These are phyloP conservation scores for Caranx ignobilis DNA, from an alignment of 2,113 vertebrate genomes.

Conservation along the genomic window DNA sequence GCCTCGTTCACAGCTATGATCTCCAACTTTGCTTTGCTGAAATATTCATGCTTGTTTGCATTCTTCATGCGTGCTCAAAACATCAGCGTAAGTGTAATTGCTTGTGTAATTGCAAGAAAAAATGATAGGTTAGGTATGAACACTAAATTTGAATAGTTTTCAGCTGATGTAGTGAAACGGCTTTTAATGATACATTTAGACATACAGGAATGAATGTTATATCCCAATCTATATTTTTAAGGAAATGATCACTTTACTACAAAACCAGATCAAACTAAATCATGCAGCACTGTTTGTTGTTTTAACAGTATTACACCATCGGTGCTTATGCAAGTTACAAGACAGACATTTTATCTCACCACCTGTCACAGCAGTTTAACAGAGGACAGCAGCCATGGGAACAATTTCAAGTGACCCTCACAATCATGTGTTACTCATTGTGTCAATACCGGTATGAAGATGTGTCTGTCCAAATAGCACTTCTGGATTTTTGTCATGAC, in stretches of 20 bases:
- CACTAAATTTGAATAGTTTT: constrained; percentile 40
- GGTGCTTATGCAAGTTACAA: constrained; percentile 11
- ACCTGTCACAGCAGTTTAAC: constrained; percentile 47
- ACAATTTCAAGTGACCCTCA: constrained; percentile 33
- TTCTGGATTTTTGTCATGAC: constrained; percentile 6
- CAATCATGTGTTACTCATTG: constrained; percentile 29
- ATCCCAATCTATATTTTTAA: background rate
- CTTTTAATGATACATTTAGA: constrained; percentile 5
- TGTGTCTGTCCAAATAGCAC: constrained; percentile 39
- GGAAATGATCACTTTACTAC: background rate
- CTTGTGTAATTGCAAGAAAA: constrained; percentile 64
- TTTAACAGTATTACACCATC: background rate
- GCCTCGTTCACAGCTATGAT: constrained; percentile 36
- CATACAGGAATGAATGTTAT: constrained; percentile 9
- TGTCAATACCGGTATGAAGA: constrained; percentile 39
- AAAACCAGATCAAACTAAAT: background rate
- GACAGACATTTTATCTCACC: constrained; percentile 35
- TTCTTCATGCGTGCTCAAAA: constrained; percentile 34
- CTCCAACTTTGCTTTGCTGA: constrained; percentile 53
- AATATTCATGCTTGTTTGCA: constrained; percentile 69
- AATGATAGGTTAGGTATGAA: constrained; percentile 52
- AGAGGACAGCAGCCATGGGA: constrained; percentile 29
- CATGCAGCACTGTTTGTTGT: background rate
- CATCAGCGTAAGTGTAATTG: constrained; percentile 56
- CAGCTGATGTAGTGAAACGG: background rate